A percentile compares a stretch with the other conserved stretches of the same genome.
phyloP scores from a whole-genome alignment of 2,888 invertebrate species.

The Yponomeuta sedellus region DNA sequence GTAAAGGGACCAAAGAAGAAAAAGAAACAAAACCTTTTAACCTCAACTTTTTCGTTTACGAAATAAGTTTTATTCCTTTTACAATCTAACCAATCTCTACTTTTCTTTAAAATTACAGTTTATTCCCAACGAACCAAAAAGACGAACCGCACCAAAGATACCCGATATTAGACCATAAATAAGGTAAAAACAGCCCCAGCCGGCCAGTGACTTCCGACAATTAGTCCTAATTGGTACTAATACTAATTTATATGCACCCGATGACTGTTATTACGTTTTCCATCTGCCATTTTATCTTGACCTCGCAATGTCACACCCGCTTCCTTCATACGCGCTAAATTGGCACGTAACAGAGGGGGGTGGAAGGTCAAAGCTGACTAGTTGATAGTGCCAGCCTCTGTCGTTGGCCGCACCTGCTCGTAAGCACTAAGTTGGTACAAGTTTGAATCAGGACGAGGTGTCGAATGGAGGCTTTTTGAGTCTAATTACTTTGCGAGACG shows the following conservation, averaged over 20 bases:
- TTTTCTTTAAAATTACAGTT: no score
- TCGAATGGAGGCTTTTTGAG: slow-evolving; percentile 7
- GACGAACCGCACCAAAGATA: background rate
- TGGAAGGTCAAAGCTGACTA: background rate
- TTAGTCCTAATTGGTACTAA: slow-evolving; percentile 27
- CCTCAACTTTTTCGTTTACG: no score
- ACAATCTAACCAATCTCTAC: no score
- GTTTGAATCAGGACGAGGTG: slow-evolving; percentile 8
- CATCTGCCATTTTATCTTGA: slow-evolving; percentile 8
- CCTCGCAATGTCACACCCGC: background rate
- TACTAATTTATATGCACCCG: slow-evolving; percentile 32
- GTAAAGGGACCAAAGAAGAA: no score
- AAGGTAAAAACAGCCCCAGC: background rate
- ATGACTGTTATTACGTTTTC: slow-evolving; percentile 25
- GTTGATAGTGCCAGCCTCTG: slow-evolving; percentile 19
- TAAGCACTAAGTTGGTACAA: slow-evolving; percentile 43
- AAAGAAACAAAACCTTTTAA: no score
- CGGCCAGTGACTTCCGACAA: slow-evolving; percentile 23
- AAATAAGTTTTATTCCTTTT: no score
- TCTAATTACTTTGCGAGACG: slow-evolving; percentile 6
- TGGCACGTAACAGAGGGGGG: background rate
- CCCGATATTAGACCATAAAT: background rate
- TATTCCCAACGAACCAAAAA: background rate
- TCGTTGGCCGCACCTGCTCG: slow-evolving; percentile 47
- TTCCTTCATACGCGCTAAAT: slow-evolving; percentile 31